Conservation (phyloP, 2,797 vertebrate genomes). For the Myotis vivesi region DNA sequence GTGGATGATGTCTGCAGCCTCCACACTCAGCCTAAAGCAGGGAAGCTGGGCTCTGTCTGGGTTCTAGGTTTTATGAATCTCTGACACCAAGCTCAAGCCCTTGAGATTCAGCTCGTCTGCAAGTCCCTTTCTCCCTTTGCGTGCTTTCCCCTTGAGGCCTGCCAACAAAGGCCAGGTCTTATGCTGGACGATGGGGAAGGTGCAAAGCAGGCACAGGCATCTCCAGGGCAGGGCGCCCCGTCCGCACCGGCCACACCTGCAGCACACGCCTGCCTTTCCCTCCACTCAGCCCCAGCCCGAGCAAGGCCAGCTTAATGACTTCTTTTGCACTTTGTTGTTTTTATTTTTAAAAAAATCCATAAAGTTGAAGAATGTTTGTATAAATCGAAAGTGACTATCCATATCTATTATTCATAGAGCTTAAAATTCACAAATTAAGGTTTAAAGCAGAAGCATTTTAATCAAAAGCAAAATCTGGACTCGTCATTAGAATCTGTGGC, state of each 20-base stretch:
- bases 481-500: background rate
- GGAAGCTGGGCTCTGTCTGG: background rate
- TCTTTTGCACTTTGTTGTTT: background rate
- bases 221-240: accelerated
- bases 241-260: accelerated
- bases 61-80: background rate
- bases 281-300: background rate
- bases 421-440: background rate
- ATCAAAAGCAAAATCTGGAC: background rate
- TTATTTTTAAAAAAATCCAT: background rate
- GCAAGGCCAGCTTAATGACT: background rate
- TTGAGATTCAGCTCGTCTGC: background rate
- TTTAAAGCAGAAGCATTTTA: background rate
- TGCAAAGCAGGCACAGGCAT: background rate
- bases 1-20: background rate
- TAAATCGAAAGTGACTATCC: background rate
- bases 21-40: background rate
- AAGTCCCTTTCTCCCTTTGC: background rate
- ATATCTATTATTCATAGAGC: background rate
- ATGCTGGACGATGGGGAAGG: accelerated
- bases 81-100: background rate
- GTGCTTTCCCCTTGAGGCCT: background rate
- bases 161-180: background rate
- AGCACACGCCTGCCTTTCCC: background rate
- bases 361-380: background rate